phyloP scores from a whole-genome alignment of 2,888 invertebrate genomes.

The Hetaerina titia region DNA sequence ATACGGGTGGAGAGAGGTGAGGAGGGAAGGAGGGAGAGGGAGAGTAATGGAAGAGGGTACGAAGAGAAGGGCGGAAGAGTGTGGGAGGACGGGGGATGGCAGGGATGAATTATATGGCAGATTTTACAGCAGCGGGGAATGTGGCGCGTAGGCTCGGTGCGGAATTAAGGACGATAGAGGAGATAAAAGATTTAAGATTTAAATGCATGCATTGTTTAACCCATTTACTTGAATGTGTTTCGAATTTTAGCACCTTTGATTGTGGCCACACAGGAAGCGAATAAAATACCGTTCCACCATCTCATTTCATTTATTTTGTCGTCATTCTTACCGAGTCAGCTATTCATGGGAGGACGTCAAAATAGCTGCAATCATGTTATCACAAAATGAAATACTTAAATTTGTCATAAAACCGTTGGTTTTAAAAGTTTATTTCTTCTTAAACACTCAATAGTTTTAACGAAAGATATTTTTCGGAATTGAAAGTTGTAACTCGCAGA shows the following conservation, averaged over 20 bases:
- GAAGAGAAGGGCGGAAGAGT: background rate
- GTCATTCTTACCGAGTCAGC: background rate
- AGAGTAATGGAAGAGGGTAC: background rate
- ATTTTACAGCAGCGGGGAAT: background rate
- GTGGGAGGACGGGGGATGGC: background rate
- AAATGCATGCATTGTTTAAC: slow-evolving; percentile 20
- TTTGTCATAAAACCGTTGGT: no score
- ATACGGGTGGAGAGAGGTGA: background rate
- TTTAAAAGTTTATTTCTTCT: no score
- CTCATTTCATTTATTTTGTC: background rate
- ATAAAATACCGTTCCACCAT: background rate
- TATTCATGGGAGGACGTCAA: background rate
- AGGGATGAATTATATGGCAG: background rate
- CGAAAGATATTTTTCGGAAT: no score
- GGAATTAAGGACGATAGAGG: background rate
- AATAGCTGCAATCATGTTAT: no score
- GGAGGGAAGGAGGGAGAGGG: background rate
- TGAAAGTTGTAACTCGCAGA: no score
- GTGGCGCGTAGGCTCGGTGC: background rate
- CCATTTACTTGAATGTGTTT: background rate
- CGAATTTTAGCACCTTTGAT: background rate
- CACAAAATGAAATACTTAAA: no score
- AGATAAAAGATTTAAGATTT: background rate
- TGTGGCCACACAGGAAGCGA: background rate
- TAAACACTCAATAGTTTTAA: no score